A percentile compares a stretch with the other conserved stretches of the same genome.
Evolutionary conservation across 2,113 vertebrate species (phyloP).

Genomic region (Aleadryas rufinucha): DNA sequence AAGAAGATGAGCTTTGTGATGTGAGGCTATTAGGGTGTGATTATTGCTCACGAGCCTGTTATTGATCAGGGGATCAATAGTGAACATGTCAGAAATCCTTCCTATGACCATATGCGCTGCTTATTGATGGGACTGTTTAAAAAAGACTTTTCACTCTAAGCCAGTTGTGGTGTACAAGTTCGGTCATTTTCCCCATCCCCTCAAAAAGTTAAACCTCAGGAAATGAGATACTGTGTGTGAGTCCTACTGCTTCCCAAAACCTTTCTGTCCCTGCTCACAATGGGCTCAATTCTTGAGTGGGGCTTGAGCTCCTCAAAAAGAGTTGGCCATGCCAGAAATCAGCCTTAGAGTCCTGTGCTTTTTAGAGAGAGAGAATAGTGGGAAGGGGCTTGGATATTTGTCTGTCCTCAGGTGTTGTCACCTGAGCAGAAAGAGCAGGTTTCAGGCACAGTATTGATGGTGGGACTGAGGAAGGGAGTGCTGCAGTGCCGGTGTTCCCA

Average conservation of each 20-base stretch:
- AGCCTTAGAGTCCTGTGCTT: not conserved
- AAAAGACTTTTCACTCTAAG: not conserved
- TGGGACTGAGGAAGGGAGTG: not conserved
- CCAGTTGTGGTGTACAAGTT: not conserved
- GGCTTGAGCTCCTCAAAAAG: not conserved
- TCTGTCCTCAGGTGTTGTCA: not conserved
- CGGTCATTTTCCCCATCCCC: not conserved
- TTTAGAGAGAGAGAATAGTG: not conserved
- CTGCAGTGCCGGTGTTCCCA: not conserved
- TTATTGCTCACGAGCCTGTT: conserved; percentile 7
- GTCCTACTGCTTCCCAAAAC: not conserved
- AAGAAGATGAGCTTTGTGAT: conserved; percentile 11
- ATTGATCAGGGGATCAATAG: not conserved
- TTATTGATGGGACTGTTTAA: not conserved
- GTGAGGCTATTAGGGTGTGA: not conserved
- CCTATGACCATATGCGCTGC: not conserved
- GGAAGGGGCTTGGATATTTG: not conserved
- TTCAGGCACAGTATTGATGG: rapidly evolving
- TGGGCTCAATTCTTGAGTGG: not conserved
- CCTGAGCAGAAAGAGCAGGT: not conserved
- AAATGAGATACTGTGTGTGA: not conserved
- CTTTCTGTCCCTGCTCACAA: not conserved
- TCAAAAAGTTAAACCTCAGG: not conserved
- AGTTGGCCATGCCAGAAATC: not conserved
- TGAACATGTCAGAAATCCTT: not conserved